A percentile compares a stretch with the other conserved stretches of the same genome.
phyloP scores from a whole-genome alignment of 2,113 vertebrate genomes.

The Oceanodroma tethys region DNA sequence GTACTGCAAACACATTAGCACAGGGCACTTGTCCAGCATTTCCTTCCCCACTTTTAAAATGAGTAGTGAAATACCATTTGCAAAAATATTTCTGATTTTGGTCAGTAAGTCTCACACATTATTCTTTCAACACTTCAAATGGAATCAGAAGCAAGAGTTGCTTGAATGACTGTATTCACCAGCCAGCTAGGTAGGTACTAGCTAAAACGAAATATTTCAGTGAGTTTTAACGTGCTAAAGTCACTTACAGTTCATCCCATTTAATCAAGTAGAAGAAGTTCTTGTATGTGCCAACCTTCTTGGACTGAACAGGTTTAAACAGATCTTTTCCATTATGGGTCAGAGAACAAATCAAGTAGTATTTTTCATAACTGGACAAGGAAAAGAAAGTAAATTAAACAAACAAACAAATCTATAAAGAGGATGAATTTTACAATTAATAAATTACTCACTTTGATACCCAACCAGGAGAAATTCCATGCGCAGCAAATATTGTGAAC shows the following conservation, averaged over 20 bases:
- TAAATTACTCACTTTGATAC: slow-evolving; percentile 85
- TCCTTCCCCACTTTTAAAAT: neutral
- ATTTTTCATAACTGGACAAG: slow-evolving; percentile 90
- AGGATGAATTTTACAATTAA: neutral
- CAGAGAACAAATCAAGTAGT: slow-evolving; percentile 91
- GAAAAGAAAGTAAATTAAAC: neutral
- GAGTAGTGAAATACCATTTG: neutral
- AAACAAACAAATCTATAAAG: neutral
- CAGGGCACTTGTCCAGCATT: neutral
- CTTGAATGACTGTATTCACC: neutral
- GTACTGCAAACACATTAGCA: neutral
- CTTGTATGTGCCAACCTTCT: slow-evolving; percentile 94
- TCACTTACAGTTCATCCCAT: slow-evolving; percentile 97
- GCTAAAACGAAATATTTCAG: neutral
- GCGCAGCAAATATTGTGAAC: slow-evolving; percentile 90
- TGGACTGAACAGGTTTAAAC: slow-evolving; percentile 96
- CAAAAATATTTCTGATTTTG: neutral
- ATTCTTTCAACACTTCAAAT: neutral
- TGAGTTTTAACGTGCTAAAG: neutral
- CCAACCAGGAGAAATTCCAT: slow-evolving; percentile 89
- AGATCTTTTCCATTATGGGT: slow-evolving; percentile 93
- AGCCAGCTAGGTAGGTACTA: neutral
- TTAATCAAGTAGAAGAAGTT: slow-evolving; percentile 98
- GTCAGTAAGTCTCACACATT: neutral
- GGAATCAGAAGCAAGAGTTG: neutral